Percentiles rank a stretch among this genome's conserved stretches.
phyloP scores from a whole-genome alignment of 2,113 vertebrate genomes.

The Hydrochoerus hydrochaeris region DNA sequence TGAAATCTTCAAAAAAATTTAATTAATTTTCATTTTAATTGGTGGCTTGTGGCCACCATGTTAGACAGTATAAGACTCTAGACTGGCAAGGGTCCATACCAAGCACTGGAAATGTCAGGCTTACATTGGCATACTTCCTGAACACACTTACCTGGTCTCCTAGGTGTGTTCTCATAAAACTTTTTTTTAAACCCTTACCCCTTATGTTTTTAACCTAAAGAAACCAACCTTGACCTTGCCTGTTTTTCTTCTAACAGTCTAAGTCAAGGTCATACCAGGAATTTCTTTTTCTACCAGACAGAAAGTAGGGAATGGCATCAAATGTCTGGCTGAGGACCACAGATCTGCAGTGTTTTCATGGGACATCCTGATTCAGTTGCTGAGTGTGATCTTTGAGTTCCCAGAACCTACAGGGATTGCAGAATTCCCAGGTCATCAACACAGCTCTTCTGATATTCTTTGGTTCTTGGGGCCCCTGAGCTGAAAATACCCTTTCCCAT shows the following conservation, averaged over 20 bases:
- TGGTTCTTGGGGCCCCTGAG: not conserved
- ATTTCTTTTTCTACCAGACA: not conserved
- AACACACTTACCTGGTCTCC: not conserved
- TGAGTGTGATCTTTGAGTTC: conserved; percentile 12
- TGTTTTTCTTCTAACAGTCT: not conserved
- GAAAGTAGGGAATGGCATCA: not conserved
- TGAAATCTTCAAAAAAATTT: not conserved
- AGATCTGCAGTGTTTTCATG: not conserved
- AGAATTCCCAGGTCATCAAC: not conserved
- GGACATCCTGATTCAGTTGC: conserved; percentile 7
- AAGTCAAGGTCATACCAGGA: not conserved
- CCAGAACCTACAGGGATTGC: not conserved
- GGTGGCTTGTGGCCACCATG: not conserved
- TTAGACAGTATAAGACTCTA: not conserved
- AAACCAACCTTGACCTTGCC: not conserved
- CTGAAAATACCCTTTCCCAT: not conserved
- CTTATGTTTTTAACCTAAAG: not conserved
- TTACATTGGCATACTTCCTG: not conserved
- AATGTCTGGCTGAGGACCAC: not conserved
- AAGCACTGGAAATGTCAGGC: not conserved
- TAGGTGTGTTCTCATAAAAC: not conserved
- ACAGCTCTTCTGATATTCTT: not conserved
- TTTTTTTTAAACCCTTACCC: not conserved
- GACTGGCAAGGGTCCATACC: not conserved
- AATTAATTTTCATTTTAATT: not conserved